A percentile compares a stretch with the other conserved stretches of the same genome.
These are phyloP conservation scores for Cyanoramphus novaezelandiae DNA, from an alignment of 2,113 vertebrate genomes.

Conservation along the genomic window DNA sequence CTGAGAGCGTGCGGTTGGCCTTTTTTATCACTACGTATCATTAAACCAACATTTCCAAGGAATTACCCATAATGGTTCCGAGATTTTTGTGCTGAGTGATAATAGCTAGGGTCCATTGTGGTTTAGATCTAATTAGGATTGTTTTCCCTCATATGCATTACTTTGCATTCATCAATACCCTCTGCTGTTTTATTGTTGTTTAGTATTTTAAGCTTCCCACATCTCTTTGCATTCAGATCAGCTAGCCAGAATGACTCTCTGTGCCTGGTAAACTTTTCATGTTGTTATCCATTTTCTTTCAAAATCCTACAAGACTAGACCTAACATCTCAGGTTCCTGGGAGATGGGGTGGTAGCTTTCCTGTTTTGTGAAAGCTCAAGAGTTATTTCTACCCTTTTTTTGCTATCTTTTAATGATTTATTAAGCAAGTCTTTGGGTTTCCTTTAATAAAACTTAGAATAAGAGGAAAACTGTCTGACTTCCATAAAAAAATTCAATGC, in stretches of 20 bases:
- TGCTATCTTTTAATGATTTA: neutral
- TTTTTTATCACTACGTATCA: constrained; percentile 33
- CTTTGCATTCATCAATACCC: constrained; percentile 60
- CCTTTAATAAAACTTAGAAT: neutral
- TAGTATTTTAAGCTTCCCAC: constrained; percentile 14
- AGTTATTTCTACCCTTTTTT: neutral
- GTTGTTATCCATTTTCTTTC: neutral
- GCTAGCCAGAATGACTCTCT: neutral
- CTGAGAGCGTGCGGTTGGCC: constrained; percentile 30
- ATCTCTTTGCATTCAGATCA: constrained; percentile 21
- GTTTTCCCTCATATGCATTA: constrained; percentile 55
- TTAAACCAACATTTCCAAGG: constrained; percentile 47
- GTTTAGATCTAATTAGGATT: constrained; percentile 71
- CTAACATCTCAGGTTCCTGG: neutral
- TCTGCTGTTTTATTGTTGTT: constrained; percentile 55
- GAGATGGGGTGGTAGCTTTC: neutral
- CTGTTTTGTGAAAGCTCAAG: neutral
- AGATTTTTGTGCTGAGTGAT: constrained; percentile 39
- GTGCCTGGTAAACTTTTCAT: neutral
- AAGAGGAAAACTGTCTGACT: neutral
- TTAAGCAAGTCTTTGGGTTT: neutral
- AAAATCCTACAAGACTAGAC: neutral
- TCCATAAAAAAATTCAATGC: neutral
- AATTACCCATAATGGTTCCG: constrained; percentile 49
- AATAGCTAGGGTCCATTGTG: constrained; percentile 43